Base-by-base conservation (phyloP, 2,797 vertebrate species). In the Myripristis murdjan region DNA sequence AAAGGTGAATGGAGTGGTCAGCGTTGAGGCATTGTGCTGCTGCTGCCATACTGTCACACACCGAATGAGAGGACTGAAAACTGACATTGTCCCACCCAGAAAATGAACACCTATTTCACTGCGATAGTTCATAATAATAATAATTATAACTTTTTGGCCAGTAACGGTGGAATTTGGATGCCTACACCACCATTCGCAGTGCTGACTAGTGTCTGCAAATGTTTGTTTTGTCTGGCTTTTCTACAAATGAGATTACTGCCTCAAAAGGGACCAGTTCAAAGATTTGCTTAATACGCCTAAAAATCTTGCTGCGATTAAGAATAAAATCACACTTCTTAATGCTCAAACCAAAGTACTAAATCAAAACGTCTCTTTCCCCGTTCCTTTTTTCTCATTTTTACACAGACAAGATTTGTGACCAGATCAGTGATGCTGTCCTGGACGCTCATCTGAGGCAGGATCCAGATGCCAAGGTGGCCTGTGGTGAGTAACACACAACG, bases 401-500 rank as follows among this genome's bases (percentile, higher is more conserved):
- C 86, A 49, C 91, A 99, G 98, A 99, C 89, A 99, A 99, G 86
- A 99, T 99, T 74, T 99, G 98, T 61, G 98, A 99, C 85, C 98
- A 99, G 92, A 98, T 99, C 94, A 99, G 98, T 0, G 98, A 99
- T 70, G 98, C 98, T 0, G 97, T 99, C 15, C 93, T 99, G 83
- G 98, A 99, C 0, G 98, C 97, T 64, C 98, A 99, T 69, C 94
- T 99, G 77, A 96, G 81, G 65, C 96, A 99, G 87, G 98, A 99
- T 84, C 98, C 98, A 0, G 94, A 98, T 78, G 98, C 98, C 84
- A 99, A 99, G 90, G 98, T 99, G 85, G 98, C 98, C 79, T 99
- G 98, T 74, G 98, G 98, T 99, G 90, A 96, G 97, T 80, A 15
- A 64, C 31, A 16, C 9, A 24, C 0, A 39, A 20, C 37, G 22